Percentiles rank a stretch among this genome's conserved stretches.
These are phyloP conservation scores for Formica aserva DNA, from an alignment of 2,888 invertebrate genomes.

Conservation along the genomic window DNA sequence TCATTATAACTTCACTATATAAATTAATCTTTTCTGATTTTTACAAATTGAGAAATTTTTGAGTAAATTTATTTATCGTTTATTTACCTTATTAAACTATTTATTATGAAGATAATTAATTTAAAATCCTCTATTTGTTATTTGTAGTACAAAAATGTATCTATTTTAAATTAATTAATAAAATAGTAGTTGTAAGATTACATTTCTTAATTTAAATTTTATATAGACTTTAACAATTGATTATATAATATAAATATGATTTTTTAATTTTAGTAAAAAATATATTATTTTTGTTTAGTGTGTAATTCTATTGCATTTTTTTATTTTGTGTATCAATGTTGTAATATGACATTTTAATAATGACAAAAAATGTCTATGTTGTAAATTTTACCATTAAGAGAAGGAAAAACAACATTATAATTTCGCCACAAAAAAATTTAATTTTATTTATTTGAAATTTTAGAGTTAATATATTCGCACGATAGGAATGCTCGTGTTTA, in stretches of 20 bases:
- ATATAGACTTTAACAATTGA: not conserved
- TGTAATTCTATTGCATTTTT: not conserved
- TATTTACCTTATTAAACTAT: not conserved
- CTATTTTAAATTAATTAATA: not conserved
- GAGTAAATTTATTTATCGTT: not conserved
- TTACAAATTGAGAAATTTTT: not conserved
- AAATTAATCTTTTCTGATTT: not conserved
- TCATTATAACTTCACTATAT: not conserved
- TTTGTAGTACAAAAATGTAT: not conserved
- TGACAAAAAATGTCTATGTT: not conserved
- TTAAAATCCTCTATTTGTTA: not conserved
- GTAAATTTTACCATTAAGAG: not conserved
- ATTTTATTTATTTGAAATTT: not conserved
- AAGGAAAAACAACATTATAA: not conserved
- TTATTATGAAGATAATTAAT: not conserved
- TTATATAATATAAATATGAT: not conserved
- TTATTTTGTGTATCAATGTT: not conserved
- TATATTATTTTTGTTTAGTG: not conserved
- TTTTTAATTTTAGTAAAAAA: not conserved
- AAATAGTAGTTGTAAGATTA: not conserved
- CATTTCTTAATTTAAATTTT: not conserved
- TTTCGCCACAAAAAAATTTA: not conserved
- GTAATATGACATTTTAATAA: not conserved
- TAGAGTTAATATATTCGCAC: not conserved
- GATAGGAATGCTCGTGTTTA: not conserved